Evolutionary conservation across 2,113 vertebrate genomes (phyloP).

Genomic region (Piprites chloris): DNA sequence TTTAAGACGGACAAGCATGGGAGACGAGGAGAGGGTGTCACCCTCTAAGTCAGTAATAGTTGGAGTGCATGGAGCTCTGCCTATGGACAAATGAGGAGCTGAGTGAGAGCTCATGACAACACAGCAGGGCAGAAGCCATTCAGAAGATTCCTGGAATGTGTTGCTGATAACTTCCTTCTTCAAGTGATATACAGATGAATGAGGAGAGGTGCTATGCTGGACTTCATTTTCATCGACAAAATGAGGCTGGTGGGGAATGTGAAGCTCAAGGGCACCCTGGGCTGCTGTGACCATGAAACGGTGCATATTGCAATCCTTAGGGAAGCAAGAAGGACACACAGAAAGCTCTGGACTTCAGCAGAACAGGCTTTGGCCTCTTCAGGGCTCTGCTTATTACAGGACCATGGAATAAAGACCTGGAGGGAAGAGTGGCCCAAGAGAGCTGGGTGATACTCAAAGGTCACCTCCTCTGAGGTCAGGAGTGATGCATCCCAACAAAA

Average conservation of each 20-base stretch:
- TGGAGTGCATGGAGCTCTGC: neutral
- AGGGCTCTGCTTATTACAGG: neutral
- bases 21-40: neutral
- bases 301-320: neutral
- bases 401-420: neutral
- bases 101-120: neutral
- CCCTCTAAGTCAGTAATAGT: neutral
- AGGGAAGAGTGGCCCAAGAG: neutral
- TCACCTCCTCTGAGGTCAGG: neutral
- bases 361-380: neutral
- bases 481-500: neutral
- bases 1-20: neutral
- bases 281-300: neutral
- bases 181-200: neutral
- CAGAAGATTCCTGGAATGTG: neutral
- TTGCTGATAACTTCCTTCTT: neutral
- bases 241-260: neutral
- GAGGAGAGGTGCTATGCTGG: neutral
- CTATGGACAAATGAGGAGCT: neutral
- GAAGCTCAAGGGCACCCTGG: neutral
- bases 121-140: neutral
- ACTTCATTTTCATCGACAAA: neutral
- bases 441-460: neutral
- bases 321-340: neutral
- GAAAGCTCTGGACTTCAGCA: neutral